phyloP scores from a whole-genome alignment of 2,888 invertebrate species.

The Cremastobaeus sp. region DNA sequence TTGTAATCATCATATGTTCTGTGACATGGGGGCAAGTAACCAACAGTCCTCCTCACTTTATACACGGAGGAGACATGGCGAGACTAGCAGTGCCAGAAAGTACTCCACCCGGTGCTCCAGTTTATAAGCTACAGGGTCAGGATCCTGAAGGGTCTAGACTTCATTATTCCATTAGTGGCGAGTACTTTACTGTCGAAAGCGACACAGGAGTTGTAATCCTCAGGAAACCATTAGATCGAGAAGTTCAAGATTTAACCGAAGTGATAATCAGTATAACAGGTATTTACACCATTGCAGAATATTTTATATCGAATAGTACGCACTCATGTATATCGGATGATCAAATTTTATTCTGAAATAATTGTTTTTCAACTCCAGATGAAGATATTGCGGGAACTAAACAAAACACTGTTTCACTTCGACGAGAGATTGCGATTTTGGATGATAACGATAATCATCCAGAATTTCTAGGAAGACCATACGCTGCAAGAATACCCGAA shows the following conservation, averaged over 20 bases:
- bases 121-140: constrained; percentile 86
- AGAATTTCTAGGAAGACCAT: constrained; percentile 85
- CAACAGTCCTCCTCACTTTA: constrained; percentile 87
- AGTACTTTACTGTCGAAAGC: constrained; percentile 88
- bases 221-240: constrained; percentile 85
- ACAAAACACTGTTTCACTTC: constrained; percentile 87
- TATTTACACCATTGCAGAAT: constrained; percentile 66
- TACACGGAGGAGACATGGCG: constrained; percentile 88
- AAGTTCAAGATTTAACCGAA: constrained; percentile 84
- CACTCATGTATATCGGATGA: not conserved
- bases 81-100: constrained; percentile 86
- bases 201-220: constrained; percentile 87
- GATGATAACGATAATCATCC: constrained; percentile 92
- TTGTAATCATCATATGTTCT: constrained; percentile 66
- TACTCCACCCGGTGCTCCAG: constrained; percentile 86
- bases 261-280: constrained; percentile 91
- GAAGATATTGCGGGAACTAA: constrained; percentile 85
- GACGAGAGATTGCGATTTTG: constrained; percentile 86
- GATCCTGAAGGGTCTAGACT: constrained; percentile 88
- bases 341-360: not conserved
- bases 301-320: not conserved
- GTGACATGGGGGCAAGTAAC: constrained; percentile 80
- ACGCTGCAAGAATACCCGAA: constrained; percentile 85
- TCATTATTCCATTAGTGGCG: constrained; percentile 89
- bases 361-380: constrained; percentile 78